phyloP scores from a whole-genome alignment of 2,888 invertebrate species.

The Thymelicus sylvestris region DNA sequence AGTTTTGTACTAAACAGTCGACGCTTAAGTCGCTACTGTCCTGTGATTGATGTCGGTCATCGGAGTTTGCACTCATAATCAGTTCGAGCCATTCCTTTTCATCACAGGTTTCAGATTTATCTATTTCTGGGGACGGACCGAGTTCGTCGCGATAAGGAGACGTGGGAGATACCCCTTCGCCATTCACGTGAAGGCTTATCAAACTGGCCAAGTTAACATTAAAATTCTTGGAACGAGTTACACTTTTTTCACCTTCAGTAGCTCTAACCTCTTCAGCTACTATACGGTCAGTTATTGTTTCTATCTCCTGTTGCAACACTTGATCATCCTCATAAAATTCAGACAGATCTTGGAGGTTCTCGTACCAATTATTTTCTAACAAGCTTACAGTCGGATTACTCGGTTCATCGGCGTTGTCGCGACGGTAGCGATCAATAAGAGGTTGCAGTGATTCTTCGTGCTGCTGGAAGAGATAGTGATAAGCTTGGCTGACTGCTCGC shows the following conservation, averaged over 20 bases:
- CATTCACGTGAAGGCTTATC: constrained; percentile 68
- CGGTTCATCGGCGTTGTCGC: constrained; percentile 53
- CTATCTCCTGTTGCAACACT: constrained; percentile 64
- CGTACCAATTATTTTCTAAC: constrained; percentile 66
- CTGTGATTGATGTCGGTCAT: constrained; percentile 59
- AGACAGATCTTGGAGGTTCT: constrained; percentile 74
- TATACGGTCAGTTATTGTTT: constrained; percentile 68
- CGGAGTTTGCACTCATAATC: constrained; percentile 75
- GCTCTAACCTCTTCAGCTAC: constrained; percentile 62
- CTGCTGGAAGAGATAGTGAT: constrained; percentile 74
- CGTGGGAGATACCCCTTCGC: constrained; percentile 66
- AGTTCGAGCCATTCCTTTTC: constrained; percentile 78
- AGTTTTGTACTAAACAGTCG: constrained; percentile 66
- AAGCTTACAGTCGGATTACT: constrained; percentile 58
- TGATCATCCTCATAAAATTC: constrained; percentile 82
- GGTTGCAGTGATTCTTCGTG: constrained; percentile 79
- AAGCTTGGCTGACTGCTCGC: constrained; percentile 72
- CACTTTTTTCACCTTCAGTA: constrained; percentile 49
- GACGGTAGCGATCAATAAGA: constrained; percentile 70
- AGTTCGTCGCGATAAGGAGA: constrained; percentile 56
- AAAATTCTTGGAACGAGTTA: constrained; percentile 59
- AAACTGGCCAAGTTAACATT: constrained; percentile 76
- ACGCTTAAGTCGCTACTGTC: constrained; percentile 56
- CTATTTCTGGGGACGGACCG: constrained; percentile 62
- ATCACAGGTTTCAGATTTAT: constrained; percentile 63